A percentile compares a stretch with the other conserved stretches of the same genome.
Evolutionary conservation across 1,140 invertebrate genomes (phyloP).

Genomic region (Pissodes strobi): DNA sequence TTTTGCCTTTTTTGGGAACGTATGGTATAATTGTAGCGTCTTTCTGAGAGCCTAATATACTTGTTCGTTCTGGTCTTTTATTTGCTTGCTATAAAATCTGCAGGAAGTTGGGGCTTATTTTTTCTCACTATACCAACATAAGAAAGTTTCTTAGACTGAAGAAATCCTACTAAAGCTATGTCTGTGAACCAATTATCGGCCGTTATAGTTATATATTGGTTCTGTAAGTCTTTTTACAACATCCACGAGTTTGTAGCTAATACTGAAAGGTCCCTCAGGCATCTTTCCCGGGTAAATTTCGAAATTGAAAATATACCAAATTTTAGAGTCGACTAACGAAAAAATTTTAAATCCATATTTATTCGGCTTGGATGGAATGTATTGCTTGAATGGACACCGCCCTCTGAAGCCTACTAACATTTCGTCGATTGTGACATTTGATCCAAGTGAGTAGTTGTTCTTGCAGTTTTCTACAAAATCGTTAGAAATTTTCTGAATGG

Average conservation of each 20-base stretch:
- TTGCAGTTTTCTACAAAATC: slow-evolving; percentile 40
- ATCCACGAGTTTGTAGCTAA: slow-evolving; percentile 16
- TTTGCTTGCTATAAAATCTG: slow-evolving; percentile 40
- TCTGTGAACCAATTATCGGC: slow-evolving; percentile 36
- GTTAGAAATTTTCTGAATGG: slow-evolving; percentile 50
- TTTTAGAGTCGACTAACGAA: slow-evolving; percentile 36
- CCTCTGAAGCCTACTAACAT: slow-evolving; percentile 52
- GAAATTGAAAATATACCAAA: slow-evolving; percentile 30
- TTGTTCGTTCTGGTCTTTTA: slow-evolving; percentile 8
- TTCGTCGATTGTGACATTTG: slow-evolving; percentile 54
- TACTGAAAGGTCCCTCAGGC: slow-evolving; percentile 31
- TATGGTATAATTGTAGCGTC: slow-evolving; percentile 25
- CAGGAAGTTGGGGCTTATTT: too few relatives aligned
- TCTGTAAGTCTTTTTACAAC: slow-evolving; percentile 21
- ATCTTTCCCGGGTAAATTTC: slow-evolving; percentile 36
- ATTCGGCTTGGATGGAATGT: slow-evolving; percentile 57
- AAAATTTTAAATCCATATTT: slow-evolving; percentile 55
- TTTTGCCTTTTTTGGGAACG: slow-evolving; percentile 20
- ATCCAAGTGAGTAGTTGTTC: slow-evolving; percentile 34
- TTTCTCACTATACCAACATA: slow-evolving; percentile 37
- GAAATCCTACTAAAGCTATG: slow-evolving; percentile 12
- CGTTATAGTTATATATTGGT: slow-evolving; percentile 24
- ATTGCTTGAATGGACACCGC: slow-evolving; percentile 53
- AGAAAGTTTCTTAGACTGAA: slow-evolving; percentile 16
- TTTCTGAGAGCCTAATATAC: slow-evolving; percentile 39